Conservation (phyloP, 2,888 invertebrate genomes). For the Ophonus ardosiacus region DNA sequence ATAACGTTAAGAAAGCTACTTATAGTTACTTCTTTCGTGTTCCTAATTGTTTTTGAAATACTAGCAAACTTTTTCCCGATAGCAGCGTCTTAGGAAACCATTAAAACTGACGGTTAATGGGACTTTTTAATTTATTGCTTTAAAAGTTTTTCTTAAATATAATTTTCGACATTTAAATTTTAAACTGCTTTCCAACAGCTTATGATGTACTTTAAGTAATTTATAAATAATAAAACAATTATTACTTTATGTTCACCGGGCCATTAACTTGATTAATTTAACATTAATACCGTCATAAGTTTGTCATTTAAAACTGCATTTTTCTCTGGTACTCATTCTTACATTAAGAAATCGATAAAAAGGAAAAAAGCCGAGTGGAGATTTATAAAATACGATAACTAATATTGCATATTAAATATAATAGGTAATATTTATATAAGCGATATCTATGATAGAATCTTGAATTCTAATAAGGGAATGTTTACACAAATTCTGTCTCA, state of each 20-base stretch:
- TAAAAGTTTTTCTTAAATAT: constrained; percentile 55
- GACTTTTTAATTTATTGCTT: constrained; percentile 60
- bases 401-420: constrained; percentile 7
- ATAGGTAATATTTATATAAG: constrained; percentile 20
- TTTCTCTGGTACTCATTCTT: background rate
- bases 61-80: constrained; percentile 62
- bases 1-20: constrained; percentile 56
- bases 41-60: constrained; percentile 63
- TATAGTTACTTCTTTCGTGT: constrained; percentile 61
- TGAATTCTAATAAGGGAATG: background rate
- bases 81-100: constrained; percentile 58
- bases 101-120: constrained; percentile 60
- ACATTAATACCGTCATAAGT: background rate
- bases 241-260: constrained; percentile 5
- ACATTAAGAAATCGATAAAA: background rate
- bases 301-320: background rate
- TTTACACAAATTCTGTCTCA: constrained; percentile 33
- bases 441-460: constrained; percentile 1
- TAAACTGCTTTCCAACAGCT: constrained; percentile 41
- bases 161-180: constrained; percentile 57
- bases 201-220: constrained; percentile 45
- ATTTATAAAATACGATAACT: background rate
- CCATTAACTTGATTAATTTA: constrained; percentile 12
- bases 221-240: constrained; percentile 29
- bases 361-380: background rate